Evolutionary conservation across 2,888 invertebrate species (phyloP).

Genomic region (Lochmaea capreae): DNA sequence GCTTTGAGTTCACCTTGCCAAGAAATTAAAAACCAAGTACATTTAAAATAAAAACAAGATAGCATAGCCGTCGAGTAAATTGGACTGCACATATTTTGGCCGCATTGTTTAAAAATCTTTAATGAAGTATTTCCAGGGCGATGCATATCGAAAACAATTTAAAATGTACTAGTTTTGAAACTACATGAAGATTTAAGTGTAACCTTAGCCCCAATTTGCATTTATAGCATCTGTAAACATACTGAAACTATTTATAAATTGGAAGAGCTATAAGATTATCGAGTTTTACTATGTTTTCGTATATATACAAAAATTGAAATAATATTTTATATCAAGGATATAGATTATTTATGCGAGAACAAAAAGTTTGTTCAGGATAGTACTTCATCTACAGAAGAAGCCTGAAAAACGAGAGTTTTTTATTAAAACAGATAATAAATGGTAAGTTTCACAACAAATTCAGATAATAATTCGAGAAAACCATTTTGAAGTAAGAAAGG

Average conservation of each 20-base stretch:
- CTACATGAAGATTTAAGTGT: conserved; percentile 1
- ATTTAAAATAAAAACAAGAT: not conserved
- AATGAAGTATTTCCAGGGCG: conserved; percentile 9
- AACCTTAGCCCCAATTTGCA: not conserved
- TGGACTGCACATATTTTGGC: not conserved
- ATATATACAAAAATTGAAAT: too few species aligned
- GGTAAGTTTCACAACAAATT: too few species aligned
- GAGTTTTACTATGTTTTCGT: not conserved
- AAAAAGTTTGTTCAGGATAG: too few species aligned
- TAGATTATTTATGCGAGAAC: too few species aligned
- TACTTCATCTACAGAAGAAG: too few species aligned
- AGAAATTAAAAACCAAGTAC: conserved; percentile 10
- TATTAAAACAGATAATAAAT: too few species aligned
- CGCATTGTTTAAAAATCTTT: conserved; percentile 3
- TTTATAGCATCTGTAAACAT: not conserved
- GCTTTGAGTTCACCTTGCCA: conserved; percentile 8
- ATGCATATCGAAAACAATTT: conserved; percentile 19
- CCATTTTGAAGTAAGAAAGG: too few species aligned
- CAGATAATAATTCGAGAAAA: too few species aligned
- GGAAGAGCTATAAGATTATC: not conserved
- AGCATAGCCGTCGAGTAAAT: not conserved
- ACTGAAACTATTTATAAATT: not conserved
- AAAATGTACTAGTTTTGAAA: conserved; percentile 8
- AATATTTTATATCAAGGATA: too few species aligned
- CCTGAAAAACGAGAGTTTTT: too few species aligned